Evolutionary conservation across 2,797 vertebrate genomes (phyloP).

Genomic region (Thamnophis elegans): DNA sequence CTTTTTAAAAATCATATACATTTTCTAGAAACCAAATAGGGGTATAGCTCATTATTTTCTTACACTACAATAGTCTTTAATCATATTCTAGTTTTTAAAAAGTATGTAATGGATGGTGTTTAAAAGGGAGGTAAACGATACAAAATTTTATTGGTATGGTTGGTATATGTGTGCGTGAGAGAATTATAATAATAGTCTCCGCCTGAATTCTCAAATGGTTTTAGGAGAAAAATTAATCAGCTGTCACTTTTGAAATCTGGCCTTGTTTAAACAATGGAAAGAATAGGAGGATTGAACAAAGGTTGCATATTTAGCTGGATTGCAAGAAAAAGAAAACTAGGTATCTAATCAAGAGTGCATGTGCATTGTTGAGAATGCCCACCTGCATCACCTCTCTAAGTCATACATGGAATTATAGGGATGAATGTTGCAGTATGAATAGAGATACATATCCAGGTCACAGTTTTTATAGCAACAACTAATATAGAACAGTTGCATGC

Average conservation of each 20-base stretch:
- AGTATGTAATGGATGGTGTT: not conserved
- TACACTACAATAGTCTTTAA: not conserved
- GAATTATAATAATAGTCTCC: not conserved
- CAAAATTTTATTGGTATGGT: not conserved
- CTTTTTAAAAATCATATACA: not conserved
- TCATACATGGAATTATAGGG: not conserved
- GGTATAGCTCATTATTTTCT: not conserved
- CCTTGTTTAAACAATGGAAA: not conserved
- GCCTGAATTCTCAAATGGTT: not conserved
- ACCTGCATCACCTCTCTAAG: not conserved
- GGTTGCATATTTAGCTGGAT: not conserved
- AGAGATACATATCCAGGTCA: not conserved
- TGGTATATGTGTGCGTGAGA: not conserved
- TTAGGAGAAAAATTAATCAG: not conserved
- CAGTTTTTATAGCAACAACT: not conserved
- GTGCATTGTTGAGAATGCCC: not conserved
- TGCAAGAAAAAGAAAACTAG: not conserved
- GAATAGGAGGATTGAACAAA: not conserved
- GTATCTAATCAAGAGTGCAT: not conserved
- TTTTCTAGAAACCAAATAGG: slow-evolving; percentile 12
- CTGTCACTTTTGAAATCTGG: not conserved
- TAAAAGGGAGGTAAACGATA: not conserved
- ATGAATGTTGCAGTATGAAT: not conserved
- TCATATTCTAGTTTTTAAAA: not conserved
- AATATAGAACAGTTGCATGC: not conserved